These are phyloP conservation scores for Ochotona curzoniae DNA, from an alignment of 2,113 vertebrate genomes.

Conservation along the genomic window DNA sequence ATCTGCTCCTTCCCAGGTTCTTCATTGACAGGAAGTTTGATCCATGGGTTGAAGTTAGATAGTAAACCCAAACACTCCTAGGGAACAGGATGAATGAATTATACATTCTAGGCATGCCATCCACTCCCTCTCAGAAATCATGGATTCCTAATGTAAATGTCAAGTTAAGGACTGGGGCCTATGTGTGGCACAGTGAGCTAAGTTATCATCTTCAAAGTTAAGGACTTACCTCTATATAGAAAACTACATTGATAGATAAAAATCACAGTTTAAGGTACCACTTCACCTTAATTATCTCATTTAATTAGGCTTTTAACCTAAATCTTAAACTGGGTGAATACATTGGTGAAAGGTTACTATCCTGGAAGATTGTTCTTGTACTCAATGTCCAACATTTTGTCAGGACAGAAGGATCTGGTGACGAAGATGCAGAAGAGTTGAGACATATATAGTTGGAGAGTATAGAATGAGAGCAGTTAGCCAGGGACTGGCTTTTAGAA, in stretches of 20 bases:
- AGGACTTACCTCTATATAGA: too few species aligned
- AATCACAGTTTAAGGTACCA: not conserved
- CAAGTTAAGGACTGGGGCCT: not conserved
- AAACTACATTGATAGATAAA: not conserved
- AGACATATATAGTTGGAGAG: not conserved
- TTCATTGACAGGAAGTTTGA: too few species aligned
- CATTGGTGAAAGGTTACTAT: too few species aligned
- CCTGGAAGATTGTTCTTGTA: not conserved
- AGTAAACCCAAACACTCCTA: too few species aligned
- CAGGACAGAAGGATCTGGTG: not conserved
- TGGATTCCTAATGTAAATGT: too few species aligned
- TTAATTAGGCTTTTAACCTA: not conserved
- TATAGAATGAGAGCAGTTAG: not conserved
- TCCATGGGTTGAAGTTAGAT: too few species aligned
- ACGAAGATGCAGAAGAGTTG: rapidly evolving
- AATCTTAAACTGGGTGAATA: not conserved
- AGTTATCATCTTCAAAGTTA: too few species aligned
- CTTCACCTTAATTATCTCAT: not conserved
- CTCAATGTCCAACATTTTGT: rapidly evolving
- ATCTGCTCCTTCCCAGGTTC: too few species aligned
- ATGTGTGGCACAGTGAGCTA: too few species aligned
- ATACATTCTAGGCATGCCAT: too few species aligned
- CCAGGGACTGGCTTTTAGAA: not conserved
- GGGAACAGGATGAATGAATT: too few species aligned
- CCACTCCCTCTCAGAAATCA: too few species aligned